Base-by-base conservation (phyloP, 92 coral and sea anemone species). In the Zoanthus gigantus region DNA sequence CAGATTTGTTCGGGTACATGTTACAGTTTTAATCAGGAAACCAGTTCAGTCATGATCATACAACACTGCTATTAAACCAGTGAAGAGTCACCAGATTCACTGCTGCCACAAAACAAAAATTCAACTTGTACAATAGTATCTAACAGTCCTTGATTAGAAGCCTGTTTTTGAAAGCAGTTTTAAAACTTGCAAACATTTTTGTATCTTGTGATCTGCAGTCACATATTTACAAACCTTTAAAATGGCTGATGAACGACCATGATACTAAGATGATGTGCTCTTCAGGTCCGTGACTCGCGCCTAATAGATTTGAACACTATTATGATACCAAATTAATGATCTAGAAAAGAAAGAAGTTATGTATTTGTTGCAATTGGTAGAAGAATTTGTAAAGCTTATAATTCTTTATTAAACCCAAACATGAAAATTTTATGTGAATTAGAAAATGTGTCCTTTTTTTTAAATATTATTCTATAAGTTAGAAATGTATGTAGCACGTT, bases 331-430 rank as follows among this genome's bases (percentile, higher is more conserved):
- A 69, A 12, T 69, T 30, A 7, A 63, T 63, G 74, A 69, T 69
- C 45, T 69, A 69, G 16, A 23, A 0, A 23, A 23, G 23, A 37
- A 4, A 77, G 67, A 34, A 77, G n/a, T 52, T 77, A 77, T 66
- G 4, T 10, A 54, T 77, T 54, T 77, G 82, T 53, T 77, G 67
- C 68, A 30, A 52, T 77, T 53, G 65, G 23, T 77, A 52, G 28
- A 14, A n/a, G 14, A 77, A 67, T 58, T 77, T 69, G 47, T 77
- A 77, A 77, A 77, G 60, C 34, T 54, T 53, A 77, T 23, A 1
- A 17, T 48, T 54, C 82, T 77, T 54, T 31, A 77, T 77, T 77
- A 77, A 77, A 77, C 17, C 82, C 3, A 69, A 31, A 23, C 17
- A 44, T 69, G 10, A 30, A 23, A 23, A 23, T 23, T 23, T 23